Base-by-base conservation (phyloP, 2,113 vertebrate genomes). In the Gambusia holbrooki region DNA sequence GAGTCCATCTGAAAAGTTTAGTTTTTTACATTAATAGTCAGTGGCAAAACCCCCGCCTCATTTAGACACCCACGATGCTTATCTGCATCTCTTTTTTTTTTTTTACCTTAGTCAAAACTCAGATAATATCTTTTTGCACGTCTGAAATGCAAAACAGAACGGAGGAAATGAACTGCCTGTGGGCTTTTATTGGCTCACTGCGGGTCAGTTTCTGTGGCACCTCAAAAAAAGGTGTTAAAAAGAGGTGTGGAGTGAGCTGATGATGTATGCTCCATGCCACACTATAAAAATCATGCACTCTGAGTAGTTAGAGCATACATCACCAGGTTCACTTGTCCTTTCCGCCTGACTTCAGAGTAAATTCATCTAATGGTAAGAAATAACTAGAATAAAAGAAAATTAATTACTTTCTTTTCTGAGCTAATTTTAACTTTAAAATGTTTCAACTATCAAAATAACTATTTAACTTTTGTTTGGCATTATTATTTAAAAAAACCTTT, bases 351-450 rank as follows among this genome's bases (percentile, higher is more conserved):
- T 28, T 67, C 60, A 73, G 63, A 5, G 10, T 71, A 30, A 73
- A 76, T 79, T 77, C 51, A 60, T 69, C 74, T 6, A 65, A 92
- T 80, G 89, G 89, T 91, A 89, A 89, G 89, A 69, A 58, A 48
- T 27, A 42, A 65, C 15, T n/a, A 9, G 8, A 27, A 12, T 37
- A 13, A 29, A 33, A 54, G 17, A 3, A 30, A 45, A 14, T 6
- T 2, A 11, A 19, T 58, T 29, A 14, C 2, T 42, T 35, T 28
- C 22, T 51, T 66, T n/a, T 58, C 51, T 25, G 22, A n/a, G 10
- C 51, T 58, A 58, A 58, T 25, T 58, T n/a, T 58, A 58, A n/a
- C 19, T 58, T 10, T n/a, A n/a, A 5, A 25, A n/a, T n/a, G 1
- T 1, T 17, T 58, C 25, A 58, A 58, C 22, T 11, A 35, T 22